Conservation (phyloP, 2,888 invertebrate genomes). For the Lycophotia porphyrea region DNA sequence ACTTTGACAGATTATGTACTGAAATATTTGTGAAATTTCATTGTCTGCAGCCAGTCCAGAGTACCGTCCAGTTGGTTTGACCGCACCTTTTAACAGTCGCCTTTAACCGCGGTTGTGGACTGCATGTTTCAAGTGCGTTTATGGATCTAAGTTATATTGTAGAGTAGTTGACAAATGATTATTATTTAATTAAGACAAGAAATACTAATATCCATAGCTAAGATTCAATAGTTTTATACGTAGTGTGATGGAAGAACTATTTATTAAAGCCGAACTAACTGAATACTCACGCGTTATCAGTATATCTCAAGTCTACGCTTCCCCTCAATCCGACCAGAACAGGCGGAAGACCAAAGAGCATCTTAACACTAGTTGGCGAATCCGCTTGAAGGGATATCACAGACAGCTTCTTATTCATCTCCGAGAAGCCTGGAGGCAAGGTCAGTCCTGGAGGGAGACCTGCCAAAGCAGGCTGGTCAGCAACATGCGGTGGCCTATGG, state of each 20-base stretch:
- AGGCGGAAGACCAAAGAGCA: slow-evolving; percentile 95
- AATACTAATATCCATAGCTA: background rate
- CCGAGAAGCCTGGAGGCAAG: slow-evolving; percentile 76
- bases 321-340: slow-evolving; percentile 96
- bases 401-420: slow-evolving; percentile 86
- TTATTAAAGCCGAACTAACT: background rate
- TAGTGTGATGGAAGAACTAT: background rate
- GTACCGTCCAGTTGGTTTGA: background rate
- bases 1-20: too few relatives aligned
- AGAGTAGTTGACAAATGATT: background rate
- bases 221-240: background rate
- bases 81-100: background rate
- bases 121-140: background rate
- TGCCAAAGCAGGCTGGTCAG: slow-evolving; percentile 70
- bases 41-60: background rate
- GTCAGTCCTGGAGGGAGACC: slow-evolving; percentile 78
- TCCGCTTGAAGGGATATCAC: slow-evolving; percentile 93
- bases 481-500: slow-evolving; percentile 75
- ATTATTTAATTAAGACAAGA: too few relatives aligned
- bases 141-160: background rate
- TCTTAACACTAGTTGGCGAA: slow-evolving; percentile 94
- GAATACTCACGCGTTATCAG: slow-evolving; percentile 92
- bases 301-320: slow-evolving; percentile 96
- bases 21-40: background rate
- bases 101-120: background rate